Evolutionary conservation across 92 coral and sea anemone species (phyloP), one percentile per base, ranked within the genome.

Genomic region (Pocillopora grandis): DNA sequence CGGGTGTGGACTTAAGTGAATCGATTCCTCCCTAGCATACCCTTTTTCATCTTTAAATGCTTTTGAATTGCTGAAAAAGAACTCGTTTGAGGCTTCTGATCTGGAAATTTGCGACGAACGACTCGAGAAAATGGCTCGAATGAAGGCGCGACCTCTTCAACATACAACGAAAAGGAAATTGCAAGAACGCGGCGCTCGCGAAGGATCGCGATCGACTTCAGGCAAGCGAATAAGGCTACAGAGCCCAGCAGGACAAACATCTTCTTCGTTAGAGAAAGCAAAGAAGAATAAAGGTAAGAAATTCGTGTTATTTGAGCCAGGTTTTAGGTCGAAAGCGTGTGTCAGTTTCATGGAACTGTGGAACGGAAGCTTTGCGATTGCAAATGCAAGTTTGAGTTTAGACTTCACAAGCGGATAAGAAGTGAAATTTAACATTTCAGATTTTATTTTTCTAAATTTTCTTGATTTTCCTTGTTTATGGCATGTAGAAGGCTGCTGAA

Each of bases 81-180:
- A 18, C 1, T 42, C 60, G 21, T 20, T 9, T 60, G 27, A 70
- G 3, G 20, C 75, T 42, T 60, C 72, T 42, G 27, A 20, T 76
- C 0, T 36, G 31, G 62, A 2, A n/a, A 59, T 27, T 20, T 58
- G 42, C 17, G 10, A 13, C 0, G 1, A 37, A 27, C 19, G 48
- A 31, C 42, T 79, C 10, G 19, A 65, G 11, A 52, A 15, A 15
- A 83, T 83, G 86, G 86, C 86, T 75, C 86, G 86, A 17, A 33
- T 83, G 58, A 83, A 83, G 80, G 27, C 86, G 35, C 37, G 79
- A 61, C 86, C 86, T 0, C 77, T 61, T 19, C 78, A 81, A 57
- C 86, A 64, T 52, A 75, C 86, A 65, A 17, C 74, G 55, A 83
- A 83, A 55, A 77, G 86, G 86, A 83, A 83, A 64, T 73, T 65